These are phyloP conservation scores for Solea senegalensis DNA, from an alignment of 2,113 vertebrate genomes.

Conservation along the genomic window DNA sequence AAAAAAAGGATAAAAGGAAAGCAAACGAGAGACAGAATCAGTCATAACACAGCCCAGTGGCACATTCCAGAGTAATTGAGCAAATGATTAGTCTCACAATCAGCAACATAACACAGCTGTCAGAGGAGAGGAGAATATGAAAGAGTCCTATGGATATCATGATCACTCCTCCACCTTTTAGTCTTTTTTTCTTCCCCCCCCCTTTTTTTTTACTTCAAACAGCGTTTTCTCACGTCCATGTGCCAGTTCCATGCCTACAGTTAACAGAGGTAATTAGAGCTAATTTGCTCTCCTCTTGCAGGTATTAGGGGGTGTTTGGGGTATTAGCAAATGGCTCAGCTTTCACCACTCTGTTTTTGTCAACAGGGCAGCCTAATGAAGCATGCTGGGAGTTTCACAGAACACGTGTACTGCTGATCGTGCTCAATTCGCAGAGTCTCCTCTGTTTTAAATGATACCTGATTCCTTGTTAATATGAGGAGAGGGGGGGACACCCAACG, in stretches of 20 bases:
- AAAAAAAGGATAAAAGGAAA: slow-evolving; percentile 48
- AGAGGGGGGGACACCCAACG: slow-evolving; percentile 42
- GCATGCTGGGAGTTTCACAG: slow-evolving; percentile 66
- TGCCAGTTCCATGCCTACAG: slow-evolving; percentile 59
- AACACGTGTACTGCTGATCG: slow-evolving; percentile 67
- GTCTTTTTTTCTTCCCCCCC: slow-evolving; percentile 35
- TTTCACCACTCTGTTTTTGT: slow-evolving; percentile 68
- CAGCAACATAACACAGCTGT: slow-evolving; percentile 83
- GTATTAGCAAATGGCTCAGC: slow-evolving; percentile 61
- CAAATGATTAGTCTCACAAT: slow-evolving; percentile 84
- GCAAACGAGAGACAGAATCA: slow-evolving; percentile 61
- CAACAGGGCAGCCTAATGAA: slow-evolving; percentile 74
- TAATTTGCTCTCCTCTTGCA: slow-evolving; percentile 70
- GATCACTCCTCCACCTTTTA: slow-evolving; percentile 46
- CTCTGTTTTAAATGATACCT: slow-evolving; percentile 57
- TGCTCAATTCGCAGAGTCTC: slow-evolving; percentile 43
- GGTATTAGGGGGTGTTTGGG: slow-evolving; percentile 54
- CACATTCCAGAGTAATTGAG: slow-evolving; percentile 88
- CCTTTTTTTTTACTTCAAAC: slow-evolving; percentile 26
- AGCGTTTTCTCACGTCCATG: slow-evolving; percentile 58
- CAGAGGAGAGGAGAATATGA: slow-evolving; percentile 68
- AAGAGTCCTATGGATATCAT: slow-evolving; percentile 73
- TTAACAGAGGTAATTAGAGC: slow-evolving; percentile 65
- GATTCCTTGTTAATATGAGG: slow-evolving; percentile 29
- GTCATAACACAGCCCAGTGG: slow-evolving; percentile 79